A percentile compares a stretch with the other conserved stretches of the same genome.
These are phyloP conservation scores for Semaprochilodus insignis DNA, from an alignment of 2,797 vertebrate genomes.

Conservation along the genomic window DNA sequence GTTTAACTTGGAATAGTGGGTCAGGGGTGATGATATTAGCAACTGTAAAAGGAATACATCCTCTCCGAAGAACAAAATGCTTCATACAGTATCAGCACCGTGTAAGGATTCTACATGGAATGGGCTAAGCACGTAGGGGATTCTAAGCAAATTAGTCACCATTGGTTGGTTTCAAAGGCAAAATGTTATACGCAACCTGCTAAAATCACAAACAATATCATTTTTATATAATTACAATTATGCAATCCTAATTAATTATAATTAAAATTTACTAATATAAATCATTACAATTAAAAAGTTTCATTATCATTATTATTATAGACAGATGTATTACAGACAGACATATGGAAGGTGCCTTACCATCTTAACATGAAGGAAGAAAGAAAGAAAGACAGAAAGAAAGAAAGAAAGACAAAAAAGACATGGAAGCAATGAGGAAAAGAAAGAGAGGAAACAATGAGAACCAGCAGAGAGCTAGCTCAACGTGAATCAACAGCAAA, in stretches of 20 bases:
- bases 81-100: background rate
- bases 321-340: too few species aligned
- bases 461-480: background rate
- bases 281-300: too few species aligned
- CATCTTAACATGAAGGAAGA: conserved; percentile 65
- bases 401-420: background rate
- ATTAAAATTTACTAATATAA: too few species aligned
- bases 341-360: conserved; percentile 59
- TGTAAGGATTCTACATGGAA: background rate
- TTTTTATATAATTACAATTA: too few species aligned
- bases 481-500: conserved; percentile 19
- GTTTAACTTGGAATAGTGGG: background rate
- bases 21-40: too few species aligned
- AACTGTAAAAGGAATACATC: too few species aligned
- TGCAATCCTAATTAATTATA: too few species aligned
- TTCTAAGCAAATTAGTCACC: background rate
- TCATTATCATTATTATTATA: too few species aligned
- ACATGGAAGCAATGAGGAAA: background rate
- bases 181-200: too few species aligned
- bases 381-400: conserved; percentile 42
- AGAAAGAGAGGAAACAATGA: conserved; percentile 25
- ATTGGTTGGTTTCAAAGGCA: too few species aligned
- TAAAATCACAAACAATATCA: too few species aligned
- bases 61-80: background rate
- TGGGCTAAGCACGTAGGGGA: background rate